Base-by-base conservation (phyloP, 2,888 invertebrate species). In the Deilephila porcellus region DNA sequence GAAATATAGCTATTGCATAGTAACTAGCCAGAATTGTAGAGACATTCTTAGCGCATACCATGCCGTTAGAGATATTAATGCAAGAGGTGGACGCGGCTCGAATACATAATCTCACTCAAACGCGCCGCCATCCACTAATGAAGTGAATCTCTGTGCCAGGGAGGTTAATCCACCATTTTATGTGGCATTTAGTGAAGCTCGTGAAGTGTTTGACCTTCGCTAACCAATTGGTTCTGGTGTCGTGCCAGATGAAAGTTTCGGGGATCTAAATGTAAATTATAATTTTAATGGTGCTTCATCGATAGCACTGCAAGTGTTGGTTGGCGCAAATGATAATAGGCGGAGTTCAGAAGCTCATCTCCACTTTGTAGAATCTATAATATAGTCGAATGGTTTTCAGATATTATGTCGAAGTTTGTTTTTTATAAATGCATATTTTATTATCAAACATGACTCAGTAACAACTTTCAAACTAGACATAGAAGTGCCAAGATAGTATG, bases 101-200 rank as follows among this genome's bases (percentile, higher is more conserved):
- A 64, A 64, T 64, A 37, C 45, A 64, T 64, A 45, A 64, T 64
- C 20, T 20, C 32, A 62, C 63, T 20, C n/a, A 37, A n/a, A 64
- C 25, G 20, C 37, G 20, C 64, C 64, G 63, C n/a, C 63, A 34
- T 37, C 19, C 20, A n/a, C 52, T 67, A 52, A 25, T 11, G 25
- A 19, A 67, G 45, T 67, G 20, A 29, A 67, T 67, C 25, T 14
- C 25, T 52, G 37, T 25, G 67, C 25, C 52, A 52, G 25, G 25
- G 67, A 45, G 45, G 37, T 67, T 67, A 67, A 45, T 67, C 45
- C 45, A 45, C 45, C 25, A 67, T 67, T 67, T 67, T 67, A 67
- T 52, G 52, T 52, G 67, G 45, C 17, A 25, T 25, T 67, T 52
- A 52, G 8, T 45, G 14, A 37, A 34, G 2, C n/a, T 29, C 62